Conservation (phyloP, 2,888 invertebrate species). For the Camptogramma bilineatum region DNA sequence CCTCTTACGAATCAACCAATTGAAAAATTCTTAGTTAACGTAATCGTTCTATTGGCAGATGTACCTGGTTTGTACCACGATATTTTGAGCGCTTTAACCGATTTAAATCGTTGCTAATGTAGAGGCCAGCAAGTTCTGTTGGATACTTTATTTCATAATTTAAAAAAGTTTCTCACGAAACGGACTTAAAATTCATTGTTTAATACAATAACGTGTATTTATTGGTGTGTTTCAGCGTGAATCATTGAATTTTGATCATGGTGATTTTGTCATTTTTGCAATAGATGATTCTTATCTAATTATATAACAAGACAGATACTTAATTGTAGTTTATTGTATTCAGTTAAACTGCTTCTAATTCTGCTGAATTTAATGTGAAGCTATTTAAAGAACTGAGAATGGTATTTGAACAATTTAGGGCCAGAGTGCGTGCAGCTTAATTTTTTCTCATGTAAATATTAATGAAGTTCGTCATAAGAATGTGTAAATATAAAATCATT, state of each 20-base stretch:
- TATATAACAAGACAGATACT: background rate
- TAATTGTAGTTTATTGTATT: background rate
- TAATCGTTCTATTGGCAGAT: no score
- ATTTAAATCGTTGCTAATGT: no score
- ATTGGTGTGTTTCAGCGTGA: constrained; percentile 3
- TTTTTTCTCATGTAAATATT: constrained; percentile 10
- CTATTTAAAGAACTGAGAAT: background rate
- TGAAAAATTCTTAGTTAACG: no score
- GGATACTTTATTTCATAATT: no score
- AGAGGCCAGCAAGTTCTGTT: no score
- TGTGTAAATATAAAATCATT: constrained; percentile 12
- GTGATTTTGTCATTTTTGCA: background rate
- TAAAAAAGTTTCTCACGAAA: no score
- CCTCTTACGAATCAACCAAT: no score
- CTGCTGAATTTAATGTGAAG: constrained; percentile 3
- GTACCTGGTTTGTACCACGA: no score
- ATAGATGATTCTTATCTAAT: background rate
- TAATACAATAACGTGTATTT: background rate
- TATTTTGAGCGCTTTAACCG: no score
- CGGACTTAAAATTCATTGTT: background rate
- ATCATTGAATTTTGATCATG: no score
- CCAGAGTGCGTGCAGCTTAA: constrained; percentile 11
- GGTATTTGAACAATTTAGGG: background rate
- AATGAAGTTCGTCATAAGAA: constrained; percentile 1
- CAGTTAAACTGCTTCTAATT: background rate